Conservation (phyloP, 1,140 invertebrate genomes). For the Calliopsis andreniformis region DNA sequence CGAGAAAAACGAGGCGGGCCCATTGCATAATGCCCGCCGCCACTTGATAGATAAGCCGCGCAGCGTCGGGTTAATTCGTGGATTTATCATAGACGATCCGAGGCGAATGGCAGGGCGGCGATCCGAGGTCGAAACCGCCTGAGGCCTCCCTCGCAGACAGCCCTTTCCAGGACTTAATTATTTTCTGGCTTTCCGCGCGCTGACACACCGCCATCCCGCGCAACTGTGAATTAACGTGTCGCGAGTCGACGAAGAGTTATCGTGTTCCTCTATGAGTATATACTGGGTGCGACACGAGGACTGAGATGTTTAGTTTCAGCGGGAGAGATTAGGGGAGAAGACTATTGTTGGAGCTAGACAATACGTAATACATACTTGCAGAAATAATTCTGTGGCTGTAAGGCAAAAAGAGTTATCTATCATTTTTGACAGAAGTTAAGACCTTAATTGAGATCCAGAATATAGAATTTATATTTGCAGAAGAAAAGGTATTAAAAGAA, state of each 20-base stretch:
- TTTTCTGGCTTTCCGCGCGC: constrained; percentile 28
- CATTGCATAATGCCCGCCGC: constrained; percentile 45
- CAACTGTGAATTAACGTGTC: constrained; percentile 57
- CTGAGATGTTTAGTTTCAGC: too few species aligned
- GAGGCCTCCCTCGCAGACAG: constrained; percentile 11
- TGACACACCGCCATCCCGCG: neutral
- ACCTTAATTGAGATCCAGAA: too few species aligned
- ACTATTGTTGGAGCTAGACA: too few species aligned
- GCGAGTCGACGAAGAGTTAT: constrained; percentile 43
- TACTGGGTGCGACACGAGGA: too few species aligned
- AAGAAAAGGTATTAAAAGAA: too few species aligned
- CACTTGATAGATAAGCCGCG: constrained; percentile 50
- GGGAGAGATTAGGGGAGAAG: too few species aligned
- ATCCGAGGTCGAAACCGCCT: constrained; percentile 27
- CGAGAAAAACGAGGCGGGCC: constrained; percentile 40
- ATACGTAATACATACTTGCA: too few species aligned
- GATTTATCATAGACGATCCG: constrained; percentile 53
- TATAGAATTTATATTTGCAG: too few species aligned
- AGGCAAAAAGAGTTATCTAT: too few species aligned
- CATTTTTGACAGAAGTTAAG: too few species aligned
- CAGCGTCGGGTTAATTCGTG: constrained; percentile 58
- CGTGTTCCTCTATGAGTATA: constrained; percentile 4
- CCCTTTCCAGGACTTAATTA: constrained; percentile 51
- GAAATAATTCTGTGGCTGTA: too few species aligned
- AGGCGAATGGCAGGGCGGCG: neutral